A percentile compares a stretch with the other conserved stretches of the same genome.
phyloP scores from a whole-genome alignment of 1,140 invertebrate species.

The Drosophila sucinea region DNA sequence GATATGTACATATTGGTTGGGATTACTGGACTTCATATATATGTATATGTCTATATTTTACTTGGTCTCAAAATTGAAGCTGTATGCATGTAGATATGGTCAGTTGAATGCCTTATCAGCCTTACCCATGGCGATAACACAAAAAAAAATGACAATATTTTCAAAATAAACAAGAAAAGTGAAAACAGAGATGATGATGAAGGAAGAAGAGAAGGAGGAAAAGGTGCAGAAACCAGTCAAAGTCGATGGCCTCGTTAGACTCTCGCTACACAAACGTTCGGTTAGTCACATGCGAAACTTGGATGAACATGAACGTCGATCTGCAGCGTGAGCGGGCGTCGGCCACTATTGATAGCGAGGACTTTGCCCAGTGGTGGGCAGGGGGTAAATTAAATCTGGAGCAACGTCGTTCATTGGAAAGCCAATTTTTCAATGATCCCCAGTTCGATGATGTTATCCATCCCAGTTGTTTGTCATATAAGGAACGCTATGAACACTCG shows the following conservation, averaged over 20 bases:
- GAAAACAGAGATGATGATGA: not conserved
- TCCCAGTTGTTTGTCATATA: constrained; percentile 91
- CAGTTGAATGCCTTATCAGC: not conserved
- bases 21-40: not conserved
- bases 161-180: not conserved
- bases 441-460: constrained; percentile 88
- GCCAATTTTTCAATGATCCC: constrained; percentile 88
- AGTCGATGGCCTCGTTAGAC: not conserved
- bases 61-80: too few relatives aligned
- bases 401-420: constrained; percentile 84
- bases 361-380: constrained; percentile 91
- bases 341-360: constrained; percentile 88
- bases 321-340: constrained; percentile 88
- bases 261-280: not conserved
- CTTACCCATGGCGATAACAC: not conserved
- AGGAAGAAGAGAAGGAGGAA: too few relatives aligned
- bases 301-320: constrained; percentile 83
- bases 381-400: constrained; percentile 87
- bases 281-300: not conserved
- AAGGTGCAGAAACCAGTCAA: constrained; percentile 1
- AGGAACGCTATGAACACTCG: constrained; percentile 92
- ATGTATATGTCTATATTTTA: too few relatives aligned
- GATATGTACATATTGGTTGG: not conserved
- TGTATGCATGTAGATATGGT: not conserved
- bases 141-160: not conserved